Evolutionary conservation across 1,140 invertebrate genomes (phyloP).

Genomic region (Camponotus vicinus): DNA sequence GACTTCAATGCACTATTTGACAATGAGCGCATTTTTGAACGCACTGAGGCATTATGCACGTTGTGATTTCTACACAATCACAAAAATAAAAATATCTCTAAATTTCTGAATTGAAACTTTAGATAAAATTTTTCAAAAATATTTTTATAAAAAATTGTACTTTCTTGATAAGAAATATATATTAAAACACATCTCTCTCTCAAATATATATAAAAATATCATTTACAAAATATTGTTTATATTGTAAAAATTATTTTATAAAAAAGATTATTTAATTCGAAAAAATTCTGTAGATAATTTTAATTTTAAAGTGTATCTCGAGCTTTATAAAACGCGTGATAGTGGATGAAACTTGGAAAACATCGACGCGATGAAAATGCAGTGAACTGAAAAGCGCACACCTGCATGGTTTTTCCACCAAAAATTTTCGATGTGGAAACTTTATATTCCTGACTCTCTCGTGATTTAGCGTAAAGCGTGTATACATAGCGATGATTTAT

Average conservation of each 20-base stretch:
- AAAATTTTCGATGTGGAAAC: conserved; percentile 32
- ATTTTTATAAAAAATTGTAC: no score
- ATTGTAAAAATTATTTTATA: not conserved
- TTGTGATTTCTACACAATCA: not conserved
- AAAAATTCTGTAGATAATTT: not conserved
- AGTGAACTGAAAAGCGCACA: not conserved
- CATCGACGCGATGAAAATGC: not conserved
- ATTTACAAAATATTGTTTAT: no score
- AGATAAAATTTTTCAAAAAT: no score
- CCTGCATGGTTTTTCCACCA: not conserved
- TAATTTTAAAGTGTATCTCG: not conserved
- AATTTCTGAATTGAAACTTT: not conserved
- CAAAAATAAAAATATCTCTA: not conserved
- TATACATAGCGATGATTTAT: conserved; percentile 26
- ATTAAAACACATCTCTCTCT: no score
- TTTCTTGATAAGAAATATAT: no score
- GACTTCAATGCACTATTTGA: not conserved
- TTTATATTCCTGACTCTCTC: conserved; percentile 17
- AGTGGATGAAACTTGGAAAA: not conserved
- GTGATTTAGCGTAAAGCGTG: not conserved
- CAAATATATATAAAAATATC: no score
- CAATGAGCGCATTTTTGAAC: not conserved
- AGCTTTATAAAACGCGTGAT: not conserved
- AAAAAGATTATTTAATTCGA: not conserved
- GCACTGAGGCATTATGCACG: no score